A percentile compares a stretch with the other conserved stretches of the same genome.
Evolutionary conservation across 2,888 invertebrate species (phyloP).

Genomic region (Mycalesis mineus): DNA sequence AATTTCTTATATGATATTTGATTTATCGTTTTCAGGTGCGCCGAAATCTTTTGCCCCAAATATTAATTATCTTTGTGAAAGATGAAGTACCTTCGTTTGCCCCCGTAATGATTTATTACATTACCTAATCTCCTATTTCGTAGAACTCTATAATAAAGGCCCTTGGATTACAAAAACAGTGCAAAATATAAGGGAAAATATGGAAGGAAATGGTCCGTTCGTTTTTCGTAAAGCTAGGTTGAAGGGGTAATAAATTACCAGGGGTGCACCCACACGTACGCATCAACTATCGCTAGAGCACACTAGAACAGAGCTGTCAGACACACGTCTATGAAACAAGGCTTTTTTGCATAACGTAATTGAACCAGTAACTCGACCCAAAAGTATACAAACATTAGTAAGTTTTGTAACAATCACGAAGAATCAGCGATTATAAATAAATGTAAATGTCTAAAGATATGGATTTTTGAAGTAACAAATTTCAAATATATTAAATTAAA

Average conservation of each 20-base stretch:
- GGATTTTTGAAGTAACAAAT: background rate
- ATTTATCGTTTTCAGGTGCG: background rate
- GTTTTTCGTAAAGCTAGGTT: background rate
- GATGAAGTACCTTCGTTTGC: background rate
- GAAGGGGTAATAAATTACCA: constrained; percentile 9
- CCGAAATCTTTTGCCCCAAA: background rate
- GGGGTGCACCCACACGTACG: background rate
- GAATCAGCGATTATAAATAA: too few relatives aligned
- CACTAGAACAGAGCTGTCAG: background rate
- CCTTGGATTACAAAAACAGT: constrained; percentile 5
- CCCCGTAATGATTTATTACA: background rate
- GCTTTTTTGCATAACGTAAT: constrained; percentile 4
- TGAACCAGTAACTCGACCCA: background rate
- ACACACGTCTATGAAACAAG: background rate
- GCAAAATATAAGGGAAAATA: constrained; percentile 4
- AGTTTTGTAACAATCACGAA: background rate
- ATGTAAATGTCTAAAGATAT: background rate
- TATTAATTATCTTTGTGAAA: background rate
- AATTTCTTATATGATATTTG: background rate
- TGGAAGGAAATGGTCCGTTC: background rate
- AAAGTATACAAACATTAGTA: background rate
- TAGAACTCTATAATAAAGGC: background rate
- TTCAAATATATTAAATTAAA: too few relatives aligned
- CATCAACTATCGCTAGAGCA: background rate
- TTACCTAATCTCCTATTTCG: background rate